phyloP scores from a whole-genome alignment of 2,888 invertebrate species.

The Adela reaumurella region DNA sequence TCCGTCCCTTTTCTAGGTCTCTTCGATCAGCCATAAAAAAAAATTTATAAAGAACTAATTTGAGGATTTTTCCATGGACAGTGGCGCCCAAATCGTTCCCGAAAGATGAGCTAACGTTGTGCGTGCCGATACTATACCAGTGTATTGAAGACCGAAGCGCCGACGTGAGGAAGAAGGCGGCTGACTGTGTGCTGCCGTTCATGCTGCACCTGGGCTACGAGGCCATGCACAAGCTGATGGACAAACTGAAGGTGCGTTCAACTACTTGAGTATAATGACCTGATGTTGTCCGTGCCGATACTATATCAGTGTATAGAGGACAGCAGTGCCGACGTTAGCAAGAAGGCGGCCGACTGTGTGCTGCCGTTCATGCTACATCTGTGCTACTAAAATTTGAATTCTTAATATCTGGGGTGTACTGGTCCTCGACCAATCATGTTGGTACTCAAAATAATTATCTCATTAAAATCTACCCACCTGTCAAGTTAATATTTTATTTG shows the following conservation, averaged over 20 bases:
- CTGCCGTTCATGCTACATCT: conserved; percentile 91
- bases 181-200: conserved; percentile 84
- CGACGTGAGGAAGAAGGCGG: conserved; percentile 87
- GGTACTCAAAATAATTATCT: too few species aligned
- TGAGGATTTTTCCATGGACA: too few species aligned
- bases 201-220: conserved; percentile 92
- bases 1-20: too few species aligned
- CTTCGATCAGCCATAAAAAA: too few species aligned
- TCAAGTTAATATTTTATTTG: too few species aligned
- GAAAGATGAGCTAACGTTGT: conserved; percentile 75
- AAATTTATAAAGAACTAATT: too few species aligned
- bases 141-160: conserved; percentile 88
- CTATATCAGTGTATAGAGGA: conserved; percentile 85
- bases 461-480: too few species aligned
- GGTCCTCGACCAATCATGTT: too few species aligned
- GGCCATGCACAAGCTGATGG: conserved; percentile 68
- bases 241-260: conserved; percentile 68
- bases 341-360: conserved; percentile 85
- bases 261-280: conserved; percentile 75
- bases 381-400: too few species aligned
- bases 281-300: conserved; percentile 77
- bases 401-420: too few species aligned
- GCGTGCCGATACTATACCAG: conserved; percentile 73
- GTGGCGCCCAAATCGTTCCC: conserved; percentile 69
- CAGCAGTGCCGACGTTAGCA: conserved; percentile 86